Evolutionary conservation across 2,888 invertebrate genomes (phyloP).

Genomic region (Hylaea fasciaria): DNA sequence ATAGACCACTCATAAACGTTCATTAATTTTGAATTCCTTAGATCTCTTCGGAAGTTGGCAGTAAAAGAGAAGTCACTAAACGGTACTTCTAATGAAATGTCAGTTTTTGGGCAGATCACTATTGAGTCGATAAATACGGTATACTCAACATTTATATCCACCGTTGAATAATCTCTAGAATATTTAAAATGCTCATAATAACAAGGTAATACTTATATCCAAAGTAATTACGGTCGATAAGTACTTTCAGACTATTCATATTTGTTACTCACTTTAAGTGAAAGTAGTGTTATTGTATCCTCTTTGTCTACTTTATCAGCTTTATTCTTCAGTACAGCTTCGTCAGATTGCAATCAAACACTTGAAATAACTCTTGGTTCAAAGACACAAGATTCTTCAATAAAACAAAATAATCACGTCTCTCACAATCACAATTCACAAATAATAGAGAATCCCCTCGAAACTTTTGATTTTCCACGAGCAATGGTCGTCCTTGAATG

Average conservation of each 20-base stretch:
- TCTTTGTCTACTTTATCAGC: slow-evolving; percentile 38
- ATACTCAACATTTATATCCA: too few relatives aligned
- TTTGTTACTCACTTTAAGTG: slow-evolving; percentile 35
- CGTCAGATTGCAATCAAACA: slow-evolving; percentile 43
- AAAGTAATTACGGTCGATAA: too few relatives aligned
- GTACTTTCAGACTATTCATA: slow-evolving; percentile 1
- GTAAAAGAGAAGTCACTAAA: too few relatives aligned
- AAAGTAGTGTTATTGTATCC: slow-evolving; percentile 29
- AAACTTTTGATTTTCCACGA: slow-evolving; percentile 47
- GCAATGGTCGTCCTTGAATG: slow-evolving; percentile 61
- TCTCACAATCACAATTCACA: slow-evolving; percentile 69
- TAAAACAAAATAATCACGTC: slow-evolving; percentile 46
- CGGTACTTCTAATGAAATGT: too few relatives aligned
- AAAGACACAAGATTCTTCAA: slow-evolving; percentile 49
- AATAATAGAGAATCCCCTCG: slow-evolving; percentile 48
- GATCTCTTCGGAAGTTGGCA: too few relatives aligned
- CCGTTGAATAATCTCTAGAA: too few relatives aligned
- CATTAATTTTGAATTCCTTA: too few relatives aligned
- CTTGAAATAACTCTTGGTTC: slow-evolving; percentile 37
- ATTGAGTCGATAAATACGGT: too few relatives aligned
- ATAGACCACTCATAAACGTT: too few relatives aligned
- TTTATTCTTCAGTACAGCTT: slow-evolving; percentile 38
- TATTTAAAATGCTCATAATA: too few relatives aligned
- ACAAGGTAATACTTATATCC: too few relatives aligned
- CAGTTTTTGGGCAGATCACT: too few relatives aligned